A percentile compares a stretch with the other conserved stretches of the same genome.
phyloP scores from a whole-genome alignment of 2,113 vertebrate genomes.

The Sitta europaea region DNA sequence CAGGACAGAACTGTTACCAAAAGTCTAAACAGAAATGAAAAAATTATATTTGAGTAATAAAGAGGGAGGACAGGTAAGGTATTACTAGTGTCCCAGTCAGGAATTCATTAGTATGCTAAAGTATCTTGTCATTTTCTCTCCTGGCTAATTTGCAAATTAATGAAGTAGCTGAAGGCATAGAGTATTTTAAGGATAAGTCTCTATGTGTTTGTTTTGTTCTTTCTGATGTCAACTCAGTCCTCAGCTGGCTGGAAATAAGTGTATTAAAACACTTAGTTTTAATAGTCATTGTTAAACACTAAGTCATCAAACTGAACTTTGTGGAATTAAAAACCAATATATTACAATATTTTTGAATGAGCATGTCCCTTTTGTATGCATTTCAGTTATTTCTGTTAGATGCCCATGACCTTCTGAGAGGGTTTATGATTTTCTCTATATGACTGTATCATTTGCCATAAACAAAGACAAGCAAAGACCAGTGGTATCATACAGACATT shows the following conservation, averaged over 20 bases:
- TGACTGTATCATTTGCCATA: not conserved
- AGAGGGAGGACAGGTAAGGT: not conserved
- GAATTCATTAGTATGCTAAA: not conserved
- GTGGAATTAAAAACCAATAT: fast-evolving
- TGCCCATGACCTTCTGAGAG: not conserved
- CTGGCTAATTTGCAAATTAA: not conserved
- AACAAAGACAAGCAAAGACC: not conserved
- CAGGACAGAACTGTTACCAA: not conserved
- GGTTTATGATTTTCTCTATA: not conserved
- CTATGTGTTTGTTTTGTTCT: not conserved
- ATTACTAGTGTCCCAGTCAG: not conserved
- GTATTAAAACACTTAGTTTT: fast-evolving
- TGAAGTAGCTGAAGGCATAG: not conserved
- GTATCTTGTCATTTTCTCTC: not conserved
- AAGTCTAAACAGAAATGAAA: not conserved
- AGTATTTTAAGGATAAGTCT: not conserved
- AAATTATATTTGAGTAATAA: not conserved
- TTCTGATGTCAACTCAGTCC: not conserved
- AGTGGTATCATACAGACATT: not conserved
- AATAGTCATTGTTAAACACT: no score
- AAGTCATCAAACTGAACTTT: not conserved
- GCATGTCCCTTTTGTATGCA: not conserved
- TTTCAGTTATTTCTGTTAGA: not conserved
- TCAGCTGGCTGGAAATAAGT: not conserved
- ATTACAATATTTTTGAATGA: not conserved